These are phyloP conservation scores for Eupeodes corollae DNA, from an alignment of 1,140 invertebrate species.

Conservation along the genomic window DNA sequence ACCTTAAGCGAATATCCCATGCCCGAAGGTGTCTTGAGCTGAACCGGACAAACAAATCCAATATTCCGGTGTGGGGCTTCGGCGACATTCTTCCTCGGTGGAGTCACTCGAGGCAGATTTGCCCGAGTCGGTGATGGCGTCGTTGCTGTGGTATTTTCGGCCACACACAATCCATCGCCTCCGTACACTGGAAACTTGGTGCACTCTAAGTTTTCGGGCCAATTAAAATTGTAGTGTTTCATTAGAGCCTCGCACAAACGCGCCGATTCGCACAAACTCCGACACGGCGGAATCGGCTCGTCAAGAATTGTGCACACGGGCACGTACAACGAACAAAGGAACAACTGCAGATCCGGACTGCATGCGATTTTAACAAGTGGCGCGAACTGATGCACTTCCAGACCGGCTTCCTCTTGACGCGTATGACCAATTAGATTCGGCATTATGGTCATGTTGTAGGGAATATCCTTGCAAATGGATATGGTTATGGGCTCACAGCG, in stretches of 20 bases:
- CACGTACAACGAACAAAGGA: slow-evolving; percentile 90
- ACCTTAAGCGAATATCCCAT: slow-evolving; percentile 72
- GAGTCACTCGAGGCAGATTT: slow-evolving; percentile 21
- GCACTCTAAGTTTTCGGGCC: slow-evolving; percentile 91
- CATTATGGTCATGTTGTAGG: slow-evolving; percentile 93
- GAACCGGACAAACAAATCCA: slow-evolving; percentile 75
- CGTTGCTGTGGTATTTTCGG: slow-evolving; percentile 58
- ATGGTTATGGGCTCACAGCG: slow-evolving; percentile 89
- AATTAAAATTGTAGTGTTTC: slow-evolving; percentile 83
- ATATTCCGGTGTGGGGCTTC: slow-evolving; percentile 45
- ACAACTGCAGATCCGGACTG: slow-evolving; percentile 86
- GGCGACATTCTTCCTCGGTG: slow-evolving; percentile 23
- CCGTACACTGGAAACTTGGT: slow-evolving; percentile 71
- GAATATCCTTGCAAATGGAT: slow-evolving; percentile 81
- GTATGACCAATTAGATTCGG: slow-evolving; percentile 88
- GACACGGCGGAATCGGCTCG: slow-evolving; percentile 80
- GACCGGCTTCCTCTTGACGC: slow-evolving; percentile 88
- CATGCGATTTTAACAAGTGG: slow-evolving; percentile 95
- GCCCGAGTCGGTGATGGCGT: slow-evolving; percentile 22
- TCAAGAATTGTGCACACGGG: slow-evolving; percentile 93
- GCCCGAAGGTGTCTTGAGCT: slow-evolving; percentile 68
- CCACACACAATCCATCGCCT: slow-evolving; percentile 67
- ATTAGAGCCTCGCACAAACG: slow-evolving; percentile 86
- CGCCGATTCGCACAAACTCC: slow-evolving; percentile 79
- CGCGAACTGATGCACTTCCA: slow-evolving; percentile 87